Evolutionary conservation across 37 sponge, comb jelly and placozoan genomes (phyloP), one percentile per base, ranked within the genome.

Genomic region (Halisarca cf. caerulea): DNA sequence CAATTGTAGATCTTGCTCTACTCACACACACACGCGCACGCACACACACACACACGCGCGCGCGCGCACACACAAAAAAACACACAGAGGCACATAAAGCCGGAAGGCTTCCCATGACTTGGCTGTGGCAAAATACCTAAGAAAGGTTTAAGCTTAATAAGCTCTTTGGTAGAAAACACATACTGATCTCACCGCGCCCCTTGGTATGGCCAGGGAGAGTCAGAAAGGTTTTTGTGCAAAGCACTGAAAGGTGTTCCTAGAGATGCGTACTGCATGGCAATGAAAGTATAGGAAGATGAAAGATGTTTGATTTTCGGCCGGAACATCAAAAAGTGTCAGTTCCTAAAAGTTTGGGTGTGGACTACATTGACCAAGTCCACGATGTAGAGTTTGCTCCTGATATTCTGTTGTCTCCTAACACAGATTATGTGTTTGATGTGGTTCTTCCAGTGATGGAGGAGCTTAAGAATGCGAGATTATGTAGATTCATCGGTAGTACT

Each of bases 361-460:
- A 92, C 37, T 87, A 92, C 60, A 83, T 97, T 14, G 97, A 97
- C 34, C 92, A 95, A 77, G 75, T 94, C 0, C 99, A 98, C 62
- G 99, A 98, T 41, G 83, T 95, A 1, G 99, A 98, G 58, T 98
- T 96, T 92, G 96, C 96, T 60, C 89, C 95, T 6, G 80, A 90
- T 18, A 23, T 95, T 23, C 93, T 94, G n/a, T 39, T 88, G 1
- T 40, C 77, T 2, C 89, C 95, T 15, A 74, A 92, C 24, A 30
- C 92, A 20, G 95, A 96, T 41, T 43, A 90, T 17, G 88, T 98
- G 8, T 23, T 87, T 17, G 59, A 92, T 61, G 93, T 92, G 53
- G 92, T 93, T 1, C 88, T 98, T 33, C 99, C 99, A 20, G 95
- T 95, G 1, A 53, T 98, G 79, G 58, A 92, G 81, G 35, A 84